Conservation (phyloP, 2,113 vertebrate species). For the Cebidichthys violaceus region DNA sequence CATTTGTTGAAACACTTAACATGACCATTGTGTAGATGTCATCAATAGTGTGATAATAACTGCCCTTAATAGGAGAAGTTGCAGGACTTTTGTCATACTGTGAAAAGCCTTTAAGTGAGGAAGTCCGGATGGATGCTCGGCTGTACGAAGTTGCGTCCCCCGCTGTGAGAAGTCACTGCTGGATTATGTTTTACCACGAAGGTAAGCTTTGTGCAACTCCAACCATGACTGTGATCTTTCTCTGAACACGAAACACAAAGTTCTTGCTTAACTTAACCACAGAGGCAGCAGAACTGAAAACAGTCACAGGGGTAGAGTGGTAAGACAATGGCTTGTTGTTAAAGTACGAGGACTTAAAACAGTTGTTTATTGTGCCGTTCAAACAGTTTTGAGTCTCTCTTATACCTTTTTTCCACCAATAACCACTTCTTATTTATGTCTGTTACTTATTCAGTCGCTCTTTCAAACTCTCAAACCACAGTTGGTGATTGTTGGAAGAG, state of each 20-base stretch:
- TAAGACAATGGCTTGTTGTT: background rate
- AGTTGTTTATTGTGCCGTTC: background rate
- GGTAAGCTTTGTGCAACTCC: background rate
- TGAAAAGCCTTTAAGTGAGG: background rate
- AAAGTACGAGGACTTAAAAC: background rate
- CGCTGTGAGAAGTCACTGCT: no score
- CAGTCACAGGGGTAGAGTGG: background rate
- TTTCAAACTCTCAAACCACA: no score
- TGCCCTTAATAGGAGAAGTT: background rate
- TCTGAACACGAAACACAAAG: rapidly evolving
- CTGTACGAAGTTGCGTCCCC: no score
- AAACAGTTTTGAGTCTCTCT: background rate
- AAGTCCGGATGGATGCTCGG: background rate
- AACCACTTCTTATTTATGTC: no score
- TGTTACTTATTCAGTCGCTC: no score
- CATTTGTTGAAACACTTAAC: background rate
- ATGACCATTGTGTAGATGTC: background rate
- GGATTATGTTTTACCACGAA: background rate
- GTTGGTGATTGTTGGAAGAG: no score
- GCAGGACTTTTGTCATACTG: background rate
- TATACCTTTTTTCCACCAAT: no score
- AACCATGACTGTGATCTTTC: background rate
- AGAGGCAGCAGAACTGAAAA: background rate
- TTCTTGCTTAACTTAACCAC: background rate
- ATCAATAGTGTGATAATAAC: background rate